Evolutionary conservation across 2,113 vertebrate genomes (phyloP), one percentile per base, ranked within the genome.

Genomic region (Paedocypris sp.): DNA sequence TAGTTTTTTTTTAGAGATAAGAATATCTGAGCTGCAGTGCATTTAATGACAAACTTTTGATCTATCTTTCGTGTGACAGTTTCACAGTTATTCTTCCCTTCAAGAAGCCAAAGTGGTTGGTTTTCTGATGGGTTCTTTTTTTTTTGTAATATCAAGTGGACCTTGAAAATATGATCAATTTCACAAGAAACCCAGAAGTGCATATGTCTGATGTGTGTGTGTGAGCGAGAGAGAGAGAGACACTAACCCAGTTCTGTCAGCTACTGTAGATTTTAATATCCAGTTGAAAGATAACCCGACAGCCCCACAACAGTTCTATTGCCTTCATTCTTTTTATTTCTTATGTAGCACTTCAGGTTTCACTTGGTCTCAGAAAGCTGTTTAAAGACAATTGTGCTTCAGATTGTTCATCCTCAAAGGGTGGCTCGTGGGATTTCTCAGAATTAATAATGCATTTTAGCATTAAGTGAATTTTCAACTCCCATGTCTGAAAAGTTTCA

Each of bases 171-270:
- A 18, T 51, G 29, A 51, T 33, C 19, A 33, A 32, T 29, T 11
- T 18, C 59, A 38, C 58, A 29, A 6, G 11, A 42, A 12, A 26
- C 47, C 51, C 35, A 19, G 18, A 20, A 28, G 15, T 10, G 6
- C 10, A 36, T 23, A 49, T 39, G 33, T 61, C 25, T 50, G 46
- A 50, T 4, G 15, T 38, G 15, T 29, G 6, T 8, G 11, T 28
- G 33, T 22, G 8, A 6, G n/a, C 23, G 25, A 41, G 11, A 57
- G 33, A 15, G 8, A 6, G n/a, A 33, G 25, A 41, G 11, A 57
- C 39, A 4, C 5, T 62, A 42, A 41, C 47, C 23, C 15, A 50
- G 59, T 42, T 62, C 47, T 62, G 59, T 50, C 59, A 51, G 25
- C 7, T 29, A 33, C 35, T 26, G 39, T 41, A 31, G 46, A 7